Conservation (phyloP, 2,797 vertebrate genomes). For the Psittacula derbiana region DNA sequence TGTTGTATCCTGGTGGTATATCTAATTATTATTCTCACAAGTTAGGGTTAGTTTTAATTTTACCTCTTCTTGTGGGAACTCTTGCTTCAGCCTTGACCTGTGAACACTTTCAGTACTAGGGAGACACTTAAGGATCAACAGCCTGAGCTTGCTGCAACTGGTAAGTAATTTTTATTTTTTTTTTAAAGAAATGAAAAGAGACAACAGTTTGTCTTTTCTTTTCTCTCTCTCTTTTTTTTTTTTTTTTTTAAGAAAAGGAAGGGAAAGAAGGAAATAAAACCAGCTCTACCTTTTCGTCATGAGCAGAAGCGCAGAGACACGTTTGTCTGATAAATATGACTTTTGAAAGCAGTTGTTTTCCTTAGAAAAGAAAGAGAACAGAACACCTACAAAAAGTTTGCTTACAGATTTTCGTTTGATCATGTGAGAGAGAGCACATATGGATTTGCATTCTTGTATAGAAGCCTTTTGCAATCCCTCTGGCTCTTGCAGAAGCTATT, state of each 20-base stretch:
- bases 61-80: not conserved
- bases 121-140: not conserved
- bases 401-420: not conserved
- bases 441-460: not conserved
- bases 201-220: not conserved
- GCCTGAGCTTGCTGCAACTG: not conserved
- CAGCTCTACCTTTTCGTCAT: not conserved
- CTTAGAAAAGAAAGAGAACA: not conserved
- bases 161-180: not conserved
- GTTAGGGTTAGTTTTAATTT: not conserved
- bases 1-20: not conserved
- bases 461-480: not conserved
- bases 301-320: not conserved
- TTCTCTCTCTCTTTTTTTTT: too few relatives aligned
- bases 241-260: not conserved
- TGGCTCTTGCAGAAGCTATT: not conserved
- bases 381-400: not conserved
- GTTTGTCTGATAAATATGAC: not conserved
- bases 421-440: not conserved
- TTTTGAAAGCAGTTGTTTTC: not conserved
- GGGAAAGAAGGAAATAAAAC: not conserved
- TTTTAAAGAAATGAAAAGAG: not conserved
- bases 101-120: not conserved
- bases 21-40: not conserved
- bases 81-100: not conserved